Evolutionary conservation across 64 coral and sea anemone genomes (phyloP).

Genomic region (Trachythela sp.): DNA sequence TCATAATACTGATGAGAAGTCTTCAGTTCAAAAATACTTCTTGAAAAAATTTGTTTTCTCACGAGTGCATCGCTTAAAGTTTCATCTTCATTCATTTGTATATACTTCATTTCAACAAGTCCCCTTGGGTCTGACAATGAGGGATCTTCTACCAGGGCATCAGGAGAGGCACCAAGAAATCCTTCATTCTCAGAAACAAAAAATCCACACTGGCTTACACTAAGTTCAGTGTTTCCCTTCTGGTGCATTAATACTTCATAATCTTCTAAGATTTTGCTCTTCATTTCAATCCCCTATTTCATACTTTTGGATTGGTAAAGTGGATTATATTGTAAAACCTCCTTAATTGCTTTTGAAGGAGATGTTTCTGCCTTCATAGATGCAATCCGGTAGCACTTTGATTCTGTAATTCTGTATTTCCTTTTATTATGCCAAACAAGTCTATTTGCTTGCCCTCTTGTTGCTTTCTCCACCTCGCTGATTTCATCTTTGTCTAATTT

Average conservation of each 20-base stretch:
- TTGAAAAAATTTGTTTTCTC: not conserved
- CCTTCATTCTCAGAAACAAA: slow-evolving; percentile 23
- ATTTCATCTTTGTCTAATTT: slow-evolving; percentile 31
- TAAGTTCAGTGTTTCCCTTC: slow-evolving; percentile 30
- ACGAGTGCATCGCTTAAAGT: not conserved
- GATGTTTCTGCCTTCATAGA: slow-evolving; percentile 42
- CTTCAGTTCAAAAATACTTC: not conserved
- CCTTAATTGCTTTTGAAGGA: slow-evolving; percentile 58
- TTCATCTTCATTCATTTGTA: slow-evolving; percentile 2
- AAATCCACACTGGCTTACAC: slow-evolving; percentile 21
- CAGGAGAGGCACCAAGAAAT: slow-evolving; percentile 30
- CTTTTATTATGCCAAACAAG: slow-evolving; percentile 44
- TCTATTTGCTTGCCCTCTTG: slow-evolving; percentile 41
- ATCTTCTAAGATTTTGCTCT: slow-evolving; percentile 30
- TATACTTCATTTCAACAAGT: slow-evolving; percentile 25
- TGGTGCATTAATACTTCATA: slow-evolving; percentile 14
- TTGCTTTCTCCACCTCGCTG: slow-evolving; percentile 35
- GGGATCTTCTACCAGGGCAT: slow-evolving; percentile 37
- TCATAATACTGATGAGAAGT: slow-evolving; percentile 26
- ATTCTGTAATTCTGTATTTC: slow-evolving; percentile 56
- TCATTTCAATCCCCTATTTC: slow-evolving; percentile 43
- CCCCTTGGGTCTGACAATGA: not conserved
- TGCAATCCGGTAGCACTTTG: slow-evolving; percentile 53
- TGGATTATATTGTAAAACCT: not conserved
- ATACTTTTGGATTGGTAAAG: slow-evolving; percentile 26